A percentile compares a stretch with the other conserved stretches of the same genome.
phyloP scores from a whole-genome alignment of 2,113 vertebrate species.

The Rissa tridactyla region DNA sequence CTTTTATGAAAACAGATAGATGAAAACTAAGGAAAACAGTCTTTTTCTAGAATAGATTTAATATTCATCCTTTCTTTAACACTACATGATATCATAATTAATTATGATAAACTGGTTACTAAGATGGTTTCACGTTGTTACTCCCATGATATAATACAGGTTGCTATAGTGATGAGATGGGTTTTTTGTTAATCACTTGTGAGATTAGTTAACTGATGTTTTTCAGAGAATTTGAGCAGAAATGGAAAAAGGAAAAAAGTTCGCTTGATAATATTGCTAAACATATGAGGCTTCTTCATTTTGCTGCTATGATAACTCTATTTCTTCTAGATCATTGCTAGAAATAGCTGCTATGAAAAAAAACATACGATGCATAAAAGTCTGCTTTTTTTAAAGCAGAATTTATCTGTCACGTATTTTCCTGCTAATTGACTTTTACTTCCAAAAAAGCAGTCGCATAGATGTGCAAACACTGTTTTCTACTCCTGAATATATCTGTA shows the following conservation, averaged over 20 bases:
- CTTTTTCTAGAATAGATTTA: constrained; percentile 52
- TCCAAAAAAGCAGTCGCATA: neutral
- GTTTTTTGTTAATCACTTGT: constrained; percentile 79
- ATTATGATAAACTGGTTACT: constrained; percentile 81
- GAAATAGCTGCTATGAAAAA: neutral
- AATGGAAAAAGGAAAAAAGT: constrained; percentile 30
- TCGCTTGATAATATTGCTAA: constrained; percentile 12
- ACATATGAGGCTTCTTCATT: constrained; percentile 14
- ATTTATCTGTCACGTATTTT: neutral
- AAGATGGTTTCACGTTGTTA: constrained; percentile 77
- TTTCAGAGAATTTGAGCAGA: constrained; percentile 65
- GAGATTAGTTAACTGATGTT: constrained; percentile 71
- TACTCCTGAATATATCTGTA: neutral
- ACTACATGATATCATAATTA: constrained; percentile 79
- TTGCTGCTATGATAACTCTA: neutral
- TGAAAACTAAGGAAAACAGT: neutral
- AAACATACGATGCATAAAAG: neutral
- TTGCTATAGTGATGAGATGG: constrained; percentile 81
- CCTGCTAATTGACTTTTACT: neutral
- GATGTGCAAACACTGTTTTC: neutral
- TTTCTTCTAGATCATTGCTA: neutral
- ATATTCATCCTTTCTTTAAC: constrained; percentile 69
- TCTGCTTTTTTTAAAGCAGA: neutral
- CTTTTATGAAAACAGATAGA: constrained; percentile 2
- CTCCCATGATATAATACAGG: constrained; percentile 79